Evolutionary conservation across 2,113 vertebrate species (phyloP).

Genomic region (Verasper variegatus): DNA sequence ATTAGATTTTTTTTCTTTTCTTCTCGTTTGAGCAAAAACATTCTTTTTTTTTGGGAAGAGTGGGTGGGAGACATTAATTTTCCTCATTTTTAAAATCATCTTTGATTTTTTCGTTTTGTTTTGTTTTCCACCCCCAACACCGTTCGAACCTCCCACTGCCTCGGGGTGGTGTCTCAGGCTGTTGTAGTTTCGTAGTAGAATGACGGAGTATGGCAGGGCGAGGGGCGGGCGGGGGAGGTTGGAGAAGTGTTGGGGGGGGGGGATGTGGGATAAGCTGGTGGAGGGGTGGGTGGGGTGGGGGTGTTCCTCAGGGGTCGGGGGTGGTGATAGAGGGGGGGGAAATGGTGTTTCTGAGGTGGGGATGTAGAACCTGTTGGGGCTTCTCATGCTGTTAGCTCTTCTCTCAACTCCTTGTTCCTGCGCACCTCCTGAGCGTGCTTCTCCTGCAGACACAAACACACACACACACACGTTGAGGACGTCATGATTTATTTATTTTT

Average conservation of each 20-base stretch:
- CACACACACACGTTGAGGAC: neutral
- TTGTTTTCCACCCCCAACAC: constrained; percentile 53
- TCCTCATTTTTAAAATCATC: constrained; percentile 36
- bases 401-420: constrained; percentile 96
- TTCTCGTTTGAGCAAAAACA: constrained; percentile 79
- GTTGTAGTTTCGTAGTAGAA: constrained; percentile 64
- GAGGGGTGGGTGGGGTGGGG: constrained; percentile 2
- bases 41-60: constrained; percentile 73
- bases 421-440: constrained; percentile 93
- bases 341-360: constrained; percentile 11
- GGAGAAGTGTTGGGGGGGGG: constrained; percentile 28
- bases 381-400: constrained; percentile 84
- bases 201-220: constrained; percentile 36
- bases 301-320: constrained; percentile 43
- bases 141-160: constrained; percentile 58
- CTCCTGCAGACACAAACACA: constrained; percentile 80
- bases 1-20: constrained; percentile 63
- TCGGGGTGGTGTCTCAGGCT: constrained; percentile 52
- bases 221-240: neutral
- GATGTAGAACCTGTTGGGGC: constrained; percentile 39
- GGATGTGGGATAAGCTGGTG: constrained; percentile 30
- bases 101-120: constrained; percentile 45
- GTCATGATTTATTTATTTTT: neutral
- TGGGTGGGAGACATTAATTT: constrained; percentile 65
- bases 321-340: no score